Conservation (phyloP, 64 coral and sea anemone species). For the Dendronephthya gigantea region DNA sequence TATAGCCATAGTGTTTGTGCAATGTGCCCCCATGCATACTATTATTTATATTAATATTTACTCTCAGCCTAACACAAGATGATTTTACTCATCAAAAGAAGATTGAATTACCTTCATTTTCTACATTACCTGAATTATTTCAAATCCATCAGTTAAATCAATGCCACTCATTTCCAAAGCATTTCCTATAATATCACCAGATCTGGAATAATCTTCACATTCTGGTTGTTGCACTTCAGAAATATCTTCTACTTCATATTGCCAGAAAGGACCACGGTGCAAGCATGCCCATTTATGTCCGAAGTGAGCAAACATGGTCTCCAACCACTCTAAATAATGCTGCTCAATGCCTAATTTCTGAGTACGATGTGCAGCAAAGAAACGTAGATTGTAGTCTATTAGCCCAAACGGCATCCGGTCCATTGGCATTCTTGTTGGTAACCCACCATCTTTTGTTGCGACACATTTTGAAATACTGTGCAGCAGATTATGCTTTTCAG, state of each 20-base stretch:
- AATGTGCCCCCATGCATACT: too few relatives aligned
- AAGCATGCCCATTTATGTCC: neutral
- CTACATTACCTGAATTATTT: neutral
- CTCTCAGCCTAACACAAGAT: neutral
- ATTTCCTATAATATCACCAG: neutral
- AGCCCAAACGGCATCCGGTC: neutral
- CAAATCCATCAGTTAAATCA: neutral
- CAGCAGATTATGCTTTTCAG: neutral
- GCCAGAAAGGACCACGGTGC: neutral
- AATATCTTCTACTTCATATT: neutral
- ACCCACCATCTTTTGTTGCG: neutral
- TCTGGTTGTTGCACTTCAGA: neutral
- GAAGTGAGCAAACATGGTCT: neutral
- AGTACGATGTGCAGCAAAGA: neutral
- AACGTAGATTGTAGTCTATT: neutral
- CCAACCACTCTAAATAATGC: neutral
- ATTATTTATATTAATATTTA: too few relatives aligned
- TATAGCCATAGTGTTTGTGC: too few relatives aligned
- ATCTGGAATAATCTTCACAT: neutral
- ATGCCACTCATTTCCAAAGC: conserved; percentile 3
- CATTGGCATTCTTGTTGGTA: neutral
- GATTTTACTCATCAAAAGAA: too few relatives aligned
- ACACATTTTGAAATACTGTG: neutral
- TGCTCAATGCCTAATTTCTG: neutral
- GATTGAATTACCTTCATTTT: neutral